Evolutionary conservation across 2,113 vertebrate genomes (phyloP).

Genomic region (Hippocampus mohnikei): DNA sequence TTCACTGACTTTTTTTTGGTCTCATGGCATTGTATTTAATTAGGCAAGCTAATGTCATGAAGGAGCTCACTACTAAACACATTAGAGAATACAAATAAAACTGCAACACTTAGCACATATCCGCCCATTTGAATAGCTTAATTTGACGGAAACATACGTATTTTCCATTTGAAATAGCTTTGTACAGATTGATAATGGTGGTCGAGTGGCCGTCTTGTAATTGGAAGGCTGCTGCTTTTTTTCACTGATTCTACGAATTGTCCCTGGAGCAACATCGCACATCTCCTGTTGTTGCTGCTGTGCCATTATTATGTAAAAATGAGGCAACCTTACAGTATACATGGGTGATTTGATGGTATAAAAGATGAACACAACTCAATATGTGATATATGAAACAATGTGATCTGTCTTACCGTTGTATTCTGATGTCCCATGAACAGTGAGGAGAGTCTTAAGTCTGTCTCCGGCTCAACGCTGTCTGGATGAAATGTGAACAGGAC

Average conservation of each 20-base stretch:
- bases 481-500: slow-evolving; percentile 13
- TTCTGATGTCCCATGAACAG: background rate
- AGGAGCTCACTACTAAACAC: background rate
- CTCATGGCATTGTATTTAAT: background rate
- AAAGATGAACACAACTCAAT: background rate
- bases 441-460: background rate
- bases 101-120: background rate
- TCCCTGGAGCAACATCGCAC: too few relatives aligned
- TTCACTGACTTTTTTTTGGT: background rate
- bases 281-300: background rate
- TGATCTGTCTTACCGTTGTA: slow-evolving; percentile 1
- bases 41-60: background rate
- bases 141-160: background rate
- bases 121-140: background rate
- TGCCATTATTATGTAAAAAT: background rate
- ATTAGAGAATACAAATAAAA: background rate
- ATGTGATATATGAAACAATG: background rate
- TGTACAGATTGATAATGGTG: background rate
- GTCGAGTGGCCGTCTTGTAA: background rate
- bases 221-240: background rate
- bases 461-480: slow-evolving; percentile 6
- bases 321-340: background rate
- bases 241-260: background rate
- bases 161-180: background rate
- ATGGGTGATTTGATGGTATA: background rate